Base-by-base conservation (phyloP, 2,113 vertebrate species). In the Anguilla japonica region DNA sequence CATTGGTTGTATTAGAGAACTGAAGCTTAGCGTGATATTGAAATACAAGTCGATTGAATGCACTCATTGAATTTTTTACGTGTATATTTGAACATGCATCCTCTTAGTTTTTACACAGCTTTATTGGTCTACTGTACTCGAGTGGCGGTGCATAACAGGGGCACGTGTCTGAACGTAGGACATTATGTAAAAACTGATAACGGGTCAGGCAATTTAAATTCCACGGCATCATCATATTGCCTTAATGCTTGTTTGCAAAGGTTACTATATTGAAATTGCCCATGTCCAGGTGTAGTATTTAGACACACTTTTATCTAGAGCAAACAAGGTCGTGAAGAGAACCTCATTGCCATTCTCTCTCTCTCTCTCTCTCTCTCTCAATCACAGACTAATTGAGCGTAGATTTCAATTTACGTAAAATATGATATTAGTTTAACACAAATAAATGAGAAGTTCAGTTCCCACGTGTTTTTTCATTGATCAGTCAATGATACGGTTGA, bases 281-380 rank as follows among this genome's bases (percentile, higher is more conserved):
- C 84, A 87, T 89, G 91, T 92, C 81, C 87, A 88, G 83, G 92
- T 95, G 93, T 95, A 94, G 94, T 94, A 95, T 95, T 94, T 41
- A 43, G 84, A 90, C 83, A 90, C 75, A 87, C 86, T 81, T 87
- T 87, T 86, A 87, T 87, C 87, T 67, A 75, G 34, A 53, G 83
- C 20, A 90, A 89, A 90, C 85, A 80, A 7, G 79, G 78, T 87
- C 43, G 78, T 67, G 34, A 14, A 43, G 29, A 57, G 34, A 84
- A 26, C 39, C 82, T 63, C 67, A 67, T 26, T 67, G 18, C 22
- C 20, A 13, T 14, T 53, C 13, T 1, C 8, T 53, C 50, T 2
- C 13, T 9, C 9, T 53, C 50, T 53, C 50, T 53, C 50, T 53
- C 50, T 53, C 50, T 53, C 8, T 53, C 50, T 13, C 13, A 5